Conservation (phyloP, 2,888 invertebrate genomes). For the Eupithecia dodoneata region DNA sequence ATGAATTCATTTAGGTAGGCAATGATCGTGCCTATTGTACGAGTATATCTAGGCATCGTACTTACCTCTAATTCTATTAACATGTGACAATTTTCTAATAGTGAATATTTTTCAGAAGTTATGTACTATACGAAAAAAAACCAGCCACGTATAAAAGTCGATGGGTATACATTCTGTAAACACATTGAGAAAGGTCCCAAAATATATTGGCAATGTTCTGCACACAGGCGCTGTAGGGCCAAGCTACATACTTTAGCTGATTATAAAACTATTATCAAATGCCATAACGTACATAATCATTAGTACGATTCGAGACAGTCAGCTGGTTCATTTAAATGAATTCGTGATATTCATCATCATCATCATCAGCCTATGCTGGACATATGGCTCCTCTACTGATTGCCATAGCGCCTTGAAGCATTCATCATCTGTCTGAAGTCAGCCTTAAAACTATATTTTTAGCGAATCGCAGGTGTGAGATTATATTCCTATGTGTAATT, state of each 20-base stretch:
- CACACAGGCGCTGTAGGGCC: conserved; percentile 24
- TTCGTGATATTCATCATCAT: too few relatives aligned
- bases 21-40: background rate
- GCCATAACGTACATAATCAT: background rate
- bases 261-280: background rate
- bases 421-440: too few relatives aligned
- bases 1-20: too few relatives aligned
- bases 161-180: conserved; percentile 9
- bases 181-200: conserved; percentile 15
- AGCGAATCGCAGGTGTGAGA: too few relatives aligned
- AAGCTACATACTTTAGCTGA: background rate
- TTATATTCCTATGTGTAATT: background rate
- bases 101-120: background rate
- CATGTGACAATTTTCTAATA: background rate
- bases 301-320: background rate
- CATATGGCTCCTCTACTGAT: too few relatives aligned
- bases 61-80: background rate
- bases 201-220: conserved; percentile 50
- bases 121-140: background rate
- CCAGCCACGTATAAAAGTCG: background rate
- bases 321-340: background rate
- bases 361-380: too few relatives aligned
- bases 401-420: too few relatives aligned
- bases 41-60: background rate
- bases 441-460: too few relatives aligned